A percentile compares a stretch with the other conserved stretches of the same genome.
Evolutionary conservation across 1,140 invertebrate species (phyloP).

Genomic region (Calliopsis andreniformis): DNA sequence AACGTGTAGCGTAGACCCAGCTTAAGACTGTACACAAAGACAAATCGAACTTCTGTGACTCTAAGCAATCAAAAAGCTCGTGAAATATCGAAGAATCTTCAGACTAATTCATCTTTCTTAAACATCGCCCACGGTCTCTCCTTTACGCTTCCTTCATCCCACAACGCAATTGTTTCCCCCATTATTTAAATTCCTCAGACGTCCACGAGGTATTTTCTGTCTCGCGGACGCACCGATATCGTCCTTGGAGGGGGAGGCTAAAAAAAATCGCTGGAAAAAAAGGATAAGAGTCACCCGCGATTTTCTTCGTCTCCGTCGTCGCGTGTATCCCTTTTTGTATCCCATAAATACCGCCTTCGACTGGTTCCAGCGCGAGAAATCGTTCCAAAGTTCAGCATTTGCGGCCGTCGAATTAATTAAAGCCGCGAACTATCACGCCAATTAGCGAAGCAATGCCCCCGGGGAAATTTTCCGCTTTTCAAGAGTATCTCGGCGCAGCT

Average conservation of each 20-base stretch:
- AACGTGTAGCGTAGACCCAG: too few relatives aligned
- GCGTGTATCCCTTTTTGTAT: slow-evolving; percentile 9
- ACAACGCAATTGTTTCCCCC: background rate
- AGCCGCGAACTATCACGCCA: slow-evolving; percentile 20
- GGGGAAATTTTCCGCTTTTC: slow-evolving; percentile 23
- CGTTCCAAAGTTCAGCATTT: slow-evolving; percentile 28
- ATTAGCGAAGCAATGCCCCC: slow-evolving; percentile 25
- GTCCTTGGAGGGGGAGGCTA: background rate
- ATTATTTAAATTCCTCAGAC: background rate
- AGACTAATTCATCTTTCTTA: too few relatives aligned
- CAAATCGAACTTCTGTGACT: too few relatives aligned
- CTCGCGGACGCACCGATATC: slow-evolving; percentile 5
- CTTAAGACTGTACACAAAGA: too few relatives aligned
- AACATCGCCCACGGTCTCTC: too few relatives aligned
- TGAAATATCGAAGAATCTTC: too few relatives aligned
- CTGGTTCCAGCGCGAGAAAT: slow-evolving; percentile 8
- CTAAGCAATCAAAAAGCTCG: too few relatives aligned
- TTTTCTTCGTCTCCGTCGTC: slow-evolving; percentile 1
- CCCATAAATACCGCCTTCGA: background rate
- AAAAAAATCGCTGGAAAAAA: background rate
- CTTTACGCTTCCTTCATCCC: background rate
- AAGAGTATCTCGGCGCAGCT: background rate
- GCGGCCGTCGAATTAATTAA: slow-evolving; percentile 29
- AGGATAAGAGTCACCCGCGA: slow-evolving; percentile 13
- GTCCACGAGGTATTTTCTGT: slow-evolving; percentile 10